Conservation (phyloP, 2,797 vertebrate species). For the Lutjanus argentimaculatus region DNA sequence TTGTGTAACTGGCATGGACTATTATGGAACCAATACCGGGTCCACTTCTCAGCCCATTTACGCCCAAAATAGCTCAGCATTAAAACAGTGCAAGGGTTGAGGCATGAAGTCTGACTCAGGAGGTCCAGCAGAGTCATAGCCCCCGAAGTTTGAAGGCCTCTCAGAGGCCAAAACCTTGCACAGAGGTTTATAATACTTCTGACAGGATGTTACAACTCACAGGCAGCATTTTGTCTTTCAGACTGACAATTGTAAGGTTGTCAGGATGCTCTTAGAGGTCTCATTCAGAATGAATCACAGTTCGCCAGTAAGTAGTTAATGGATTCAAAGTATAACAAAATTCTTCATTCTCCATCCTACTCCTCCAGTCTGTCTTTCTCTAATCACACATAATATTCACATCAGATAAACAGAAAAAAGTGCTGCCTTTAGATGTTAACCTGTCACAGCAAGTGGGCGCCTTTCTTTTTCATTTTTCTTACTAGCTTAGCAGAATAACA, state of each 20-base stretch:
- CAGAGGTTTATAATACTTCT: background rate
- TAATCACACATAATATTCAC: background rate
- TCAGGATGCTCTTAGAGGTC: background rate
- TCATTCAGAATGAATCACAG: background rate
- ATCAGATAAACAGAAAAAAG: background rate
- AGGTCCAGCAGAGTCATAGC: background rate
- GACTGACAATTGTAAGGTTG: background rate
- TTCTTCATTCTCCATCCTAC: background rate
- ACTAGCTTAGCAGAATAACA: constrained; percentile 25
- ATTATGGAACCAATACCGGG: too few relatives aligned
- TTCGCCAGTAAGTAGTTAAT: background rate
- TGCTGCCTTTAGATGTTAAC: background rate
- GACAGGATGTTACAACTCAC: background rate
- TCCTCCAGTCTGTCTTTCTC: background rate
- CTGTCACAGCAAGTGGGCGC: background rate
- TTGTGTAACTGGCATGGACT: too few relatives aligned
- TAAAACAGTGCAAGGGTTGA: background rate
- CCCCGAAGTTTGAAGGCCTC: background rate
- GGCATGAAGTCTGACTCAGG: background rate
- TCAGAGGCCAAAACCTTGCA: background rate
- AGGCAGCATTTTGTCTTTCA: background rate
- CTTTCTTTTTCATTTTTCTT: constrained; percentile 14
- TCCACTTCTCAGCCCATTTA: background rate
- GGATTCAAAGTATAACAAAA: background rate
- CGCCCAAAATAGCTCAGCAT: background rate